phyloP scores from a whole-genome alignment of 1,140 invertebrate genomes.

The Macrotrachela quadricornifera region DNA sequence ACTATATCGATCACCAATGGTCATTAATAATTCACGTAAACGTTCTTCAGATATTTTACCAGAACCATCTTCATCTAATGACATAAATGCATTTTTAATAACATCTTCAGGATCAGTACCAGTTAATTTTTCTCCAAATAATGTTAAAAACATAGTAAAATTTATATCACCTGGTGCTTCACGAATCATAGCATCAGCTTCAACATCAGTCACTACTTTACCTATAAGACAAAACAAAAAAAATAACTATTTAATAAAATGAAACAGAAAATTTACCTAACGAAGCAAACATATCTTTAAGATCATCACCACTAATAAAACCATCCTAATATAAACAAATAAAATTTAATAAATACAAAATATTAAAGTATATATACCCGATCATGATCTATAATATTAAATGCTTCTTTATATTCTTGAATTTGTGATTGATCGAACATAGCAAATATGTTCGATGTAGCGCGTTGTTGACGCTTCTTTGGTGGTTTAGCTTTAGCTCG shows the following conservation, averaged over 20 bases:
- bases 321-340: constrained; percentile 42
- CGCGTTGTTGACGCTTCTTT: constrained; percentile 61
- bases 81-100: constrained; percentile 36
- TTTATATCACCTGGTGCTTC: constrained; percentile 41
- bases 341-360: too few relatives aligned
- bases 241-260: too few relatives aligned
- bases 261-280: constrained; percentile 29
- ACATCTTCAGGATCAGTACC: constrained; percentile 42
- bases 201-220: constrained; percentile 35
- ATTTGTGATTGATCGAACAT: constrained; percentile 98
- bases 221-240: constrained; percentile 15
- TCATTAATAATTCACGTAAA: constrained; percentile 70
- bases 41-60: constrained; percentile 63
- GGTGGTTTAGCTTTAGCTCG: constrained; percentile 15
- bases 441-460: constrained; percentile 88
- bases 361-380: background rate
- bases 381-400: constrained; percentile 94
- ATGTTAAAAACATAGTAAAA: constrained; percentile 43
- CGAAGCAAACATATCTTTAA: constrained; percentile 94
- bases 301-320: constrained; percentile 92
- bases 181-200: constrained; percentile 38
- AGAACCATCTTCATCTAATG: constrained; percentile 12
- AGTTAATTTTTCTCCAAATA: constrained; percentile 41
- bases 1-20: constrained; percentile 87
- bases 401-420: constrained; percentile 95